Conservation (phyloP, 1,140 invertebrate species). For the Drosophila sturtevanti region DNA sequence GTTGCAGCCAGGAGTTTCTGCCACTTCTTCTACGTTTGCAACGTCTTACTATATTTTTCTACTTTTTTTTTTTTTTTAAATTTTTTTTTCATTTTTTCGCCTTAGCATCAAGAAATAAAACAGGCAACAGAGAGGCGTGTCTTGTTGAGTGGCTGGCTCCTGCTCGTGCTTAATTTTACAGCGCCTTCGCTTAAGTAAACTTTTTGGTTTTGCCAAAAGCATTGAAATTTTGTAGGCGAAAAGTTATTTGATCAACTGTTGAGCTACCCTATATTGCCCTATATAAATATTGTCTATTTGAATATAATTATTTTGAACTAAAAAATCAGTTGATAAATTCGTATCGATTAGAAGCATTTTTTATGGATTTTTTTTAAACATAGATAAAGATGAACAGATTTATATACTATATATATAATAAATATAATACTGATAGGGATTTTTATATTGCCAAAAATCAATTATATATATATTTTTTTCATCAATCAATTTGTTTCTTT, state of each 20-base stretch:
- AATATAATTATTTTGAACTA: too few relatives aligned
- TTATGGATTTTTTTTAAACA: too few relatives aligned
- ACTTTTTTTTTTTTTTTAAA: not conserved
- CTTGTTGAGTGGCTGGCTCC: slow-evolving; percentile 46
- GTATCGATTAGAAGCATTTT: too few relatives aligned
- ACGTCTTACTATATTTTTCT: not conserved
- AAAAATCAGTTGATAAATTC: too few relatives aligned
- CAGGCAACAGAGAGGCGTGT: slow-evolving; percentile 20
- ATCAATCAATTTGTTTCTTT: too few relatives aligned
- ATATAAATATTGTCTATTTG: too few relatives aligned
- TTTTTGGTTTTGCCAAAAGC: slow-evolving; percentile 25
- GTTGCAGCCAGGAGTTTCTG: slow-evolving; percentile 41
- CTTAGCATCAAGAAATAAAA: slow-evolving; percentile 49
- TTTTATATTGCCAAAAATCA: too few relatives aligned
- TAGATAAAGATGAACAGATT: too few relatives aligned
- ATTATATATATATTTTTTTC: too few relatives aligned
- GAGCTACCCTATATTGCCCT: not conserved
- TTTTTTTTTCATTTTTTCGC: not conserved
- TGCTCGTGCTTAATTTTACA: slow-evolving; percentile 61
- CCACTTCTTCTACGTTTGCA: slow-evolving; percentile 20
- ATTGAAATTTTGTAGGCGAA: not conserved
- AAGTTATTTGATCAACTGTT: not conserved
- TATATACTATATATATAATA: too few relatives aligned
- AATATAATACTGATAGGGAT: too few relatives aligned
- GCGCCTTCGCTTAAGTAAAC: slow-evolving; percentile 59